A percentile compares a stretch with the other conserved stretches of the same genome.
Evolutionary conservation across 2,888 invertebrate species (phyloP).

Genomic region (Eupithecia abbreviata): DNA sequence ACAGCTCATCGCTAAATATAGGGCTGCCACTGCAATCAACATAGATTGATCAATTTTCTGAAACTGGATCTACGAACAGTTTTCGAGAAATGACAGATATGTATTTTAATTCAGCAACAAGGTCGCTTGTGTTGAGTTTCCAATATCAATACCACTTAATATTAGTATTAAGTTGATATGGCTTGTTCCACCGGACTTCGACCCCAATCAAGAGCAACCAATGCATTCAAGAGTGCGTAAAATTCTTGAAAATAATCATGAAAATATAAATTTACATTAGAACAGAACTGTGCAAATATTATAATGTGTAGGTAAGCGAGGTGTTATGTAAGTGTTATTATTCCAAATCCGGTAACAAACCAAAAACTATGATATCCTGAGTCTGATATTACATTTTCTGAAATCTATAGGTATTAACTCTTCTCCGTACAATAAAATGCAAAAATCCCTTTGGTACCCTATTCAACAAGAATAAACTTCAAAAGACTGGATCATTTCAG

Average conservation of each 20-base stretch:
- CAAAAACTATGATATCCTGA: neutral
- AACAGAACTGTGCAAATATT: no score
- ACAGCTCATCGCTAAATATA: conserved; percentile 13
- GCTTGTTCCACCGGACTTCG: no score
- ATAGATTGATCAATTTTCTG: neutral
- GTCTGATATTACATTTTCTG: neutral
- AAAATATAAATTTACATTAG: no score
- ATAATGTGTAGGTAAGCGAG: no score
- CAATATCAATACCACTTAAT: neutral
- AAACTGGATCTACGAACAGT: neutral
- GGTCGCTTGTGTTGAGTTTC: neutral
- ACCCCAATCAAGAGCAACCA: no score
- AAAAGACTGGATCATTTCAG: no score
- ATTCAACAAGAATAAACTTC: no score
- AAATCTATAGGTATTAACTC: neutral
- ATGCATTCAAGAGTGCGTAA: neutral
- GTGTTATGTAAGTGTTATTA: no score
- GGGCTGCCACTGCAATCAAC: conserved; percentile 5
- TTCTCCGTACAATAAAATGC: neutral
- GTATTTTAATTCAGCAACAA: neutral
- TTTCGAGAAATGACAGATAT: neutral
- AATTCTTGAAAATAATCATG: neutral
- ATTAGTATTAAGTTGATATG: neutral
- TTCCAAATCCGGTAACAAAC: no score
- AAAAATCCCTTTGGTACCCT: neutral